Base-by-base conservation (phyloP, 2,113 vertebrate species). In the Himantopus leucocephalus region DNA sequence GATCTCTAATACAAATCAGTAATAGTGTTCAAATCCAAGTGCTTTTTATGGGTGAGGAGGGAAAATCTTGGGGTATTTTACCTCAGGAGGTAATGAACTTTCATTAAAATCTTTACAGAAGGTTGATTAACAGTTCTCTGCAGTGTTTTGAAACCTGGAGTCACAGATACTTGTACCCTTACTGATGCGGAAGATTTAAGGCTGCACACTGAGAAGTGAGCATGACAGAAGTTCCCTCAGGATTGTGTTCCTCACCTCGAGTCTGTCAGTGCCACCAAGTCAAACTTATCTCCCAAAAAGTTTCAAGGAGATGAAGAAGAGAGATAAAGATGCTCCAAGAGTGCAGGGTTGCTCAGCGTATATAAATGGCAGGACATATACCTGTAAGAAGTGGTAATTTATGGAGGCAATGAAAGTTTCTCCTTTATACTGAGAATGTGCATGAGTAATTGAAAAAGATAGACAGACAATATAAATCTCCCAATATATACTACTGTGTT, bases 81-180 rank as follows among this genome's bases (percentile, higher is more conserved):
- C 18, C 15, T 75, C 0, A 1, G 29, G 21, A 67, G 10, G 12
- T 50, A 27, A 15, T 14, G 9, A 67, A 41, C 2, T 1, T 64
- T 41, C 2, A 1, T 64, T 80, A 14, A 2, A 34, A 39, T 20
- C 21, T 35, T 48, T 21, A 14, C 18, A 72, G 32, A 41, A 43
- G 0, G 11, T 8, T 67, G 32, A 19, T n/a, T 56, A 43, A 37
- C 6, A 35, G 3, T 53, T 45, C 48, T 64, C 29, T 80, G 23
- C 37, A 55, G 14, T 8, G 4, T 4, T 24, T 63, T 37, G 37
- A 48, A 35, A 29, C 27, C 14, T 67, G 8, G 8, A 22, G 55
- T 34, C 34, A 39, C 45, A 72, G 58, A 12, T 11, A 26, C 24
- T 59, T 56, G 2, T 35, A 6, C 30, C 23, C 34, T 45, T 43